A percentile compares a stretch with the other conserved stretches of the same genome.
These are phyloP conservation scores for Sebastes hubbsi DNA, from an alignment of 2,797 vertebrate species.

Conservation along the genomic window DNA sequence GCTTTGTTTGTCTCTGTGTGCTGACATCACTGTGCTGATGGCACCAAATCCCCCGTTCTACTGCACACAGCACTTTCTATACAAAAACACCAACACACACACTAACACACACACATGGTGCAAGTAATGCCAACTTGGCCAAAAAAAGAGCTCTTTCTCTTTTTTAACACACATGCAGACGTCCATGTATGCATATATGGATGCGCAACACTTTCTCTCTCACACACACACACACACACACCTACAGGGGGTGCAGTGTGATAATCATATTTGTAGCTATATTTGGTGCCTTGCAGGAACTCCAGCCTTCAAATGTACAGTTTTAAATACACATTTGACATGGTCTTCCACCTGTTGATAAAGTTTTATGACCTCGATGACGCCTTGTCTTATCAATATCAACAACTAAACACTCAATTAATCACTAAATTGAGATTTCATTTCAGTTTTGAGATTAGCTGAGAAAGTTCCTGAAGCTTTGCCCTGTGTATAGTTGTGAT, in stretches of 20 bases:
- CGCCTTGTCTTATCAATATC: neutral
- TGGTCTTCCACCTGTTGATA: neutral
- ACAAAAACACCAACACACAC: slow-evolving; percentile 83
- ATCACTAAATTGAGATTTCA: neutral
- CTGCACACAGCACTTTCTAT: slow-evolving; percentile 90
- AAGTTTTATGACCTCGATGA: neutral
- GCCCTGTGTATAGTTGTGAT: neutral
- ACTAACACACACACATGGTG: slow-evolving; percentile 45
- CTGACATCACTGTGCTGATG: slow-evolving; percentile 91
- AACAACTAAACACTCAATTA: neutral
- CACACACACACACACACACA: neutral
- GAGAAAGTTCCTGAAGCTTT: neutral
- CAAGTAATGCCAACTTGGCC: slow-evolving; percentile 87
- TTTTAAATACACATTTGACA: neutral
- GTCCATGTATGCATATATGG: slow-evolving; percentile 37
- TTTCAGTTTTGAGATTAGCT: neutral
- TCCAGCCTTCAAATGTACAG: neutral
- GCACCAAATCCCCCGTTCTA: slow-evolving; percentile 88
- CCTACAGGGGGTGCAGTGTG: neutral
- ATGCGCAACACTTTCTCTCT: neutral
- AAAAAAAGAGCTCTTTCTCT: slow-evolving; percentile 72
- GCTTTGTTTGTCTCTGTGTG: slow-evolving; percentile 87
- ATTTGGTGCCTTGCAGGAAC: slow-evolving; percentile 7
- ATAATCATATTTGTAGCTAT: neutral
- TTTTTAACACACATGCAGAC: slow-evolving; percentile 61